Conservation (phyloP, 2,797 vertebrate genomes). For the Clarias pachynema region DNA sequence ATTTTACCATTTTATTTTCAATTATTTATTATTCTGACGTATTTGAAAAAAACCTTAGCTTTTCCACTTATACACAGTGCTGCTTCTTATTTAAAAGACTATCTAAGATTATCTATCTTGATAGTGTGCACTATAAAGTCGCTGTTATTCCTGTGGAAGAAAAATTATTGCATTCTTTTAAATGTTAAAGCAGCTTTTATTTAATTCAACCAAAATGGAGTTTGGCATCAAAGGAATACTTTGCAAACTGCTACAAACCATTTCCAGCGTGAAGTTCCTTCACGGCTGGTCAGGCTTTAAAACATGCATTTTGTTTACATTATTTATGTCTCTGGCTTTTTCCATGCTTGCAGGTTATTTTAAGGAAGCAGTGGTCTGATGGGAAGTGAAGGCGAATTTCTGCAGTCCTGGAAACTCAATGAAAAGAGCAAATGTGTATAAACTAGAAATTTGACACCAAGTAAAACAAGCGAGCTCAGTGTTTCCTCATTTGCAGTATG, state of each 20-base stretch:
- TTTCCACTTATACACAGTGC: neutral
- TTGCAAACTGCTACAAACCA: neutral
- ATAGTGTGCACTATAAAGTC: neutral
- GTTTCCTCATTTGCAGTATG: conserved; percentile 21
- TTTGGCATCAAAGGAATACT: neutral
- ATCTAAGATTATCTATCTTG: no score
- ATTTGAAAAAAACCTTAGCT: neutral
- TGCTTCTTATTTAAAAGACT: neutral
- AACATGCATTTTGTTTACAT: conserved; percentile 66
- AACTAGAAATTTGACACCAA: neutral
- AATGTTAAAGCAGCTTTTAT: neutral
- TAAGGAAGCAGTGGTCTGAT: conserved; percentile 55
- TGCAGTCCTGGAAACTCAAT: conserved; percentile 32
- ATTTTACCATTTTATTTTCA: neutral
- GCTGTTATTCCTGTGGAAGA: neutral
- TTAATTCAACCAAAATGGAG: neutral
- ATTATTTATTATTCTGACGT: neutral
- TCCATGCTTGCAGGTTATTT: conserved; percentile 66
- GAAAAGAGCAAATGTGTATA: conserved; percentile 6
- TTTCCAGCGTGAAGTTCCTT: conserved; percentile 26
- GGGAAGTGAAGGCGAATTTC: conserved; percentile 52
- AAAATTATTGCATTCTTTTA: neutral
- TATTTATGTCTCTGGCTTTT: conserved; percentile 70
- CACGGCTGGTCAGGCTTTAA: conserved; percentile 60
- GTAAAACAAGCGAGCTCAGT: neutral